These are phyloP conservation scores for Neoarius graeffei DNA, from an alignment of 2,113 vertebrate species.

Conservation along the genomic window DNA sequence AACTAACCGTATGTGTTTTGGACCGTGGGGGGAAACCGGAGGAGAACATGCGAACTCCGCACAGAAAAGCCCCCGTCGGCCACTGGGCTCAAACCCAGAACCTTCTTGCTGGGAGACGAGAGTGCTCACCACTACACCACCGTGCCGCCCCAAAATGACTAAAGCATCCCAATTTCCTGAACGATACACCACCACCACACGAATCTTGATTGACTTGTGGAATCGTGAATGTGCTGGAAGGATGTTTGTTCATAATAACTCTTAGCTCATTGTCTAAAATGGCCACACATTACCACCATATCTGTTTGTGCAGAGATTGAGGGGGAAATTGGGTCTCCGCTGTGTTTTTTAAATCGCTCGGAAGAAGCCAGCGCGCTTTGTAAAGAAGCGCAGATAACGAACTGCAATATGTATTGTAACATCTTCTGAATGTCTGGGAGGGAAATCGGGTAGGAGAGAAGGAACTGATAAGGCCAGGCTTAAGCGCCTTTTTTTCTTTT, in stretches of 20 bases:
- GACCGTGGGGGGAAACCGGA: no score
- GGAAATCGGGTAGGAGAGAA: conserved; percentile 21
- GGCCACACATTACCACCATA: background rate
- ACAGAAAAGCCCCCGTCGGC: no score
- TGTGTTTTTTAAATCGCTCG: background rate
- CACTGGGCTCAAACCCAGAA: no score
- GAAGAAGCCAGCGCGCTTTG: conserved; percentile 10
- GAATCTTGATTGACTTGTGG: background rate
- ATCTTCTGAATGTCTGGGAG: conserved; percentile 24
- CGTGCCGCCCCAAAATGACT: background rate
- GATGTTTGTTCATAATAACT: background rate
- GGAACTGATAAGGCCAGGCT: conserved; percentile 38
- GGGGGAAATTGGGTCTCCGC: conserved; percentile 27
- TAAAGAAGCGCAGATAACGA: conserved; percentile 43
- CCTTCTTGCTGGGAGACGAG: no score
- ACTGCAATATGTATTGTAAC: conserved; percentile 37
- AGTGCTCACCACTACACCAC: no score
- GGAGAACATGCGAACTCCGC: no score
- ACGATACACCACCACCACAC: background rate
- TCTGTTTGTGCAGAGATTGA: conserved; percentile 1
- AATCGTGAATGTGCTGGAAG: background rate
- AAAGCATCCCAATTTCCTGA: conserved; percentile 15
- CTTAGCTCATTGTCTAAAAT: background rate
- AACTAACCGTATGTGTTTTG: no score
- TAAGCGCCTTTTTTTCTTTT: background rate